phyloP scores from a whole-genome alignment of 2,888 invertebrate genomes.

The Cepaea hortensis region DNA sequence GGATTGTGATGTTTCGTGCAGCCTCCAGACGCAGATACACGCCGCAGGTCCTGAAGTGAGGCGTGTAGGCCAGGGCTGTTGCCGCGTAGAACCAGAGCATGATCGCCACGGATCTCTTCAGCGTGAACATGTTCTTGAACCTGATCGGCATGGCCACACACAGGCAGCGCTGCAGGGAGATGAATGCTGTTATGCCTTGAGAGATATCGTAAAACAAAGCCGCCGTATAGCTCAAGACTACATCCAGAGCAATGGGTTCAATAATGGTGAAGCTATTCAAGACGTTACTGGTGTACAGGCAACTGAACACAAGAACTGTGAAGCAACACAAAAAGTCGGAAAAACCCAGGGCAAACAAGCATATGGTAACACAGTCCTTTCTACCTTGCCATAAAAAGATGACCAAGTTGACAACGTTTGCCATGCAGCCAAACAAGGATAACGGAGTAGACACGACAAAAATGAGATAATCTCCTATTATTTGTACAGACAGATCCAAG shows the following conservation, averaged over 20 bases:
- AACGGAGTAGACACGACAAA: slow-evolving; percentile 7
- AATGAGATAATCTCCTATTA: slow-evolving; percentile 10
- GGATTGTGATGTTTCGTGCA: background rate
- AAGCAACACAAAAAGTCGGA: slow-evolving; percentile 12
- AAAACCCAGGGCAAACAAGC: background rate
- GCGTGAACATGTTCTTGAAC: slow-evolving; percentile 17
- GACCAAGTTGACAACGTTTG: background rate
- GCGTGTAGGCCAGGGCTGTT: background rate
- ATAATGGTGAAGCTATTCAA: background rate
- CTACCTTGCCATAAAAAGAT: background rate
- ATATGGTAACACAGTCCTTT: slow-evolving; percentile 16
- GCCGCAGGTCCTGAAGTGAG: slow-evolving; percentile 15
- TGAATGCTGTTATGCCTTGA: slow-evolving; percentile 1
- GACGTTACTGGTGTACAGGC: background rate
- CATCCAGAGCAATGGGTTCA: background rate
- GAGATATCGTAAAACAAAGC: slow-evolving; percentile 31
- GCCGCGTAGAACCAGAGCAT: background rate
- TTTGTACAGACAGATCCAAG: background rate
- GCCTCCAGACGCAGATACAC: background rate
- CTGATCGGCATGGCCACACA: slow-evolving; percentile 10
- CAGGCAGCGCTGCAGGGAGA: slow-evolving; percentile 13
- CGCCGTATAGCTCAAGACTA: background rate
- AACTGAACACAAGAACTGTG: slow-evolving; percentile 13
- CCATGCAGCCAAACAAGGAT: background rate
- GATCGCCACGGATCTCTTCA: background rate